Percentiles rank a stretch among this genome's conserved stretches.
Conservation (phyloP, 2,113 vertebrate genomes). For the Bothrops jararaca region DNA sequence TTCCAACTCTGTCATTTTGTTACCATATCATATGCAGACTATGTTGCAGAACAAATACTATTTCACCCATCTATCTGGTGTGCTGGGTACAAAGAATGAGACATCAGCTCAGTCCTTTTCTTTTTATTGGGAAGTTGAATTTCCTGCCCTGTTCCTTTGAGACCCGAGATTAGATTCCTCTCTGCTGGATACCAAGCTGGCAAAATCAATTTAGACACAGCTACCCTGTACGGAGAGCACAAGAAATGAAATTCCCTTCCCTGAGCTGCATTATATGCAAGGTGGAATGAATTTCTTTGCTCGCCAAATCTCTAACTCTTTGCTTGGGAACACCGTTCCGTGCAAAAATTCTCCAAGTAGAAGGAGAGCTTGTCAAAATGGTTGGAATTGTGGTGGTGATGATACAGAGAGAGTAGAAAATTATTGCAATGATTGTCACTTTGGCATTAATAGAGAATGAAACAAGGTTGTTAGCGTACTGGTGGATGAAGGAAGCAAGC, state of each 20-base stretch:
- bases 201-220: conserved; percentile 19
- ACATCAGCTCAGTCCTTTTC: background rate
- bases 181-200: conserved; percentile 24
- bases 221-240: conserved; percentile 27
- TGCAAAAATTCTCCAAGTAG: background rate
- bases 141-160: conserved; percentile 44
- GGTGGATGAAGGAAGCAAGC: background rate
- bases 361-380: too few species aligned
- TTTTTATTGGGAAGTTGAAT: conserved; percentile 9
- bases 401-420: background rate
- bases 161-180: conserved; percentile 51
- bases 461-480: background rate
- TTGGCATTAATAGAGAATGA: background rate
- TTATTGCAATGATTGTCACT: background rate
- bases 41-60: conserved; percentile 52
- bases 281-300: background rate
- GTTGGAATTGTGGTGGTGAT: background rate
- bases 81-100: conserved; percentile 26
- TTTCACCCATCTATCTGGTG: conserved; percentile 17
- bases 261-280: conserved; percentile 22
- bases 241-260: conserved; percentile 19
- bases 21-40: conserved; percentile 46
- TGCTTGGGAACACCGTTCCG: background rate
- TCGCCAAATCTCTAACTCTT: background rate
- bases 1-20: background rate